phyloP scores from a whole-genome alignment of 2,888 invertebrate species.

The Horisme vitalbata region DNA sequence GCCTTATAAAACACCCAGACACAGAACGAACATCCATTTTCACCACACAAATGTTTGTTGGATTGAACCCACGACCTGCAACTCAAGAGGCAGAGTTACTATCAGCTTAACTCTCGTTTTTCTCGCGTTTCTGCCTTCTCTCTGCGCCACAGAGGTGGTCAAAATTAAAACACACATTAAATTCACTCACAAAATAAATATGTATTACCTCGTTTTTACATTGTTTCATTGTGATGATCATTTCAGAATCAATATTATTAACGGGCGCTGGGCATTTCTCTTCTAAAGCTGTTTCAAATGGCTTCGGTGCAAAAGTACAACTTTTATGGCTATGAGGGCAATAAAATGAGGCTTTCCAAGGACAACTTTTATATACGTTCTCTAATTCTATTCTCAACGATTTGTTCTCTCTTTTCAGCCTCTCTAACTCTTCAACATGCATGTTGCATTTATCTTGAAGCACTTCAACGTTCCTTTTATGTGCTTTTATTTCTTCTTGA shows the following conservation, averaged over 20 bases:
- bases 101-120: too few species aligned
- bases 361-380: conserved; percentile 42
- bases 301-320: conserved; percentile 43
- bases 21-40: too few species aligned
- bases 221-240: conserved; percentile 72
- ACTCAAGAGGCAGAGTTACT: too few species aligned
- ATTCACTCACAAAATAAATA: background rate
- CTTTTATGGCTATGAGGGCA: conserved; percentile 24
- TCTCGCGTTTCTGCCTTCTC: background rate
- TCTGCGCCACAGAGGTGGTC: background rate
- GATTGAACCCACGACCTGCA: too few species aligned
- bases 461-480: conserved; percentile 44
- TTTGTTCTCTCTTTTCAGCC: conserved; percentile 55
- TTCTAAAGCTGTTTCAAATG: conserved; percentile 48
- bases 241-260: conserved; percentile 64
- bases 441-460: conserved; percentile 47
- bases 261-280: conserved; percentile 30
- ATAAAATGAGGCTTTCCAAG: conserved; percentile 37
- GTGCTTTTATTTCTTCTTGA: conserved; percentile 37
- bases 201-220: conserved; percentile 58
- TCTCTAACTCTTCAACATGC: conserved; percentile 56
- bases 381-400: conserved; percentile 58
- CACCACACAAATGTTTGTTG: too few species aligned
- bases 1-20: too few species aligned
- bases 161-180: background rate